Base-by-base conservation (phyloP, 2,888 invertebrate species). In the Callyntrura sp. region DNA sequence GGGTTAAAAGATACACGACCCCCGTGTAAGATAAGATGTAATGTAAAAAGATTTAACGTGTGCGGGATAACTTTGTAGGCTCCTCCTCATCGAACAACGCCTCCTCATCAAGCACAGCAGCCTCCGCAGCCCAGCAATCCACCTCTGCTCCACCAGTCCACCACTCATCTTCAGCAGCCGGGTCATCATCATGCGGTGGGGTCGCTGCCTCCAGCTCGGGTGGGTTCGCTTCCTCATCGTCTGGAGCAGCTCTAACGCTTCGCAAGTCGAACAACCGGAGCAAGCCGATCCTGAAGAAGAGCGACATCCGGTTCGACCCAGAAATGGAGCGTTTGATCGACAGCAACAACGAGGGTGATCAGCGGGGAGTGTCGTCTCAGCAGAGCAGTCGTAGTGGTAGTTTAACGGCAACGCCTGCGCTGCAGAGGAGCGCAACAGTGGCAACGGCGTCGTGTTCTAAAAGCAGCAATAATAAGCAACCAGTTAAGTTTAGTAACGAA, bases 241-340 rank as follows among this genome's bases (percentile, higher is more conserved):
- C 91, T 90, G 82, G 82, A 82, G 82, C 82, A 82, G 43, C 82
- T 82, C 48, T 82, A 65, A 82, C 65, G 23, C 65, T 82, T 5
- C 65, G 82, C 23, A 82, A 82, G 65, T 35, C 62, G 12, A 82
- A 65, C 65, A 90, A 65, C 85, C 51, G 91, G 48, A 91, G 88
- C 79, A 92, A 92, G 82, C 91, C 92, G 62, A 92, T 92, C 45
- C 79, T 92, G 20, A 92, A 92, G 85, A 92, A 91, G 68, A 90
- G 91, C 65, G 92, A 91, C 78, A 81, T 91, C 81, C 89, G 94
- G 92, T 90, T 92, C 85, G 97, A 97, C 94, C 96, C 96, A 87
- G 97, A 97, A 94, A 97, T 96, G 93, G 97, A 97, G 95, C 96
- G 97, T 92, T 62, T 85, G 0, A 82, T 82, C 1, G 82, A 82